Conservation (phyloP, 2,797 vertebrate genomes). For the Darevskia nairensis region DNA sequence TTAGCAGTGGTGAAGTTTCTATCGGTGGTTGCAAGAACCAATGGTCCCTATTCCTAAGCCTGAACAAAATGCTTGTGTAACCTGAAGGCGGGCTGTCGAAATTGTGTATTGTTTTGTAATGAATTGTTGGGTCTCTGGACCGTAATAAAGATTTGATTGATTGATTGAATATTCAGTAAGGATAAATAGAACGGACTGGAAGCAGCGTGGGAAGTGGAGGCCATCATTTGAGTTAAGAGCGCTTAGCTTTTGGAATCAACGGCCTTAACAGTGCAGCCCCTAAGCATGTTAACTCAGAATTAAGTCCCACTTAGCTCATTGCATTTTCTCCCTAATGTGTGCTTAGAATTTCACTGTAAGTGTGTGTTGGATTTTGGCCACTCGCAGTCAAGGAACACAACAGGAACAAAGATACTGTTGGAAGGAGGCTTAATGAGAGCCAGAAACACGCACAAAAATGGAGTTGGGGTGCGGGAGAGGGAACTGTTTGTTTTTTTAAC, state of each 20-base stretch:
- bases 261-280: neutral
- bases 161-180: neutral
- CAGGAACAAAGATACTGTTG: neutral
- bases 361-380: neutral
- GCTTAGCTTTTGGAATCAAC: neutral
- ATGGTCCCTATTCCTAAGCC: too few species aligned
- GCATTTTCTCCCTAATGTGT: neutral
- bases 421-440: constrained; percentile 60
- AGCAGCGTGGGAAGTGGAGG: neutral
- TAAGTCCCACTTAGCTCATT: neutral
- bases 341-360: neutral
- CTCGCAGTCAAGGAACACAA: neutral
- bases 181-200: neutral
- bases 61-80: too few species aligned
- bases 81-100: too few species aligned
- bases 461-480: constrained; percentile 12
- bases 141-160: too few species aligned
- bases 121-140: too few species aligned
- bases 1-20: too few species aligned
- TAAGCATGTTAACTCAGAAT: neutral
- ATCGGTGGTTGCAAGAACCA: too few species aligned
- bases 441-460: constrained; percentile 54
- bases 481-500: constrained; percentile 80
- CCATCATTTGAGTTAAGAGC: neutral
- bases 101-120: too few species aligned